Base-by-base conservation (phyloP, 30 jellyfish, hydroid and myxozoan species). In the Hydractinia echinata region DNA sequence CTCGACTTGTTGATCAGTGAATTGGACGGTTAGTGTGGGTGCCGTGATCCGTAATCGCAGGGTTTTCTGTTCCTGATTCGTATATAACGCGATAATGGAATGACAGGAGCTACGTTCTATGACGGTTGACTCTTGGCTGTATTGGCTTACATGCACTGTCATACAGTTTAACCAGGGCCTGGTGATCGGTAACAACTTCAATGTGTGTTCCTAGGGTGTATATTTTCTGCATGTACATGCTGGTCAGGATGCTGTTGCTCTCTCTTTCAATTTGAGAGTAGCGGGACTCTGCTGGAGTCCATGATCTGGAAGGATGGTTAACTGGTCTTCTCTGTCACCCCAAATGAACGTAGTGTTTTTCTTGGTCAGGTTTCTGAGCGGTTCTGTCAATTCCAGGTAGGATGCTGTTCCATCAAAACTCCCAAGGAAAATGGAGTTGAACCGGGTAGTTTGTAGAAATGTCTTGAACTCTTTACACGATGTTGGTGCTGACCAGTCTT, bases 111-210 rank as follows among this genome's bases (percentile, higher is more conserved):
- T 62, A 15, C 7, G 5, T 62, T 5, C 73, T n/a, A n/a, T n/a
- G n/a, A n/a, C n/a, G n/a, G n/a, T n/a, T n/a, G n/a, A n/a, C n/a
- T n/a, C n/a, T n/a, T n/a, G n/a, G n/a, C n/a, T n/a, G n/a, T n/a
- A n/a, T 5, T 10, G 16, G 10, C 30, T 10, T 6, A 10, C 73
- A 5, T 50, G 5, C 8, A 62, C 5, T 62, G 16, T 39, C 10
- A 15, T 62, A 7, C 50, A 50, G 7, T 62, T 62, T 6, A 7
- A 62, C 30, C 50, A 15, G 68, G 30, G 4, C 30, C 50, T 10
- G 13, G n/a, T 56, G 68, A 56, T 56, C 68, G n/a, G 68, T 56
- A 56, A 56, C 68, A 56, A 56, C n/a, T 56, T 56, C 68, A n/a
- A 56, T n/a, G n/a, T 56, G 68, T 9, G 68, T 56, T 56, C n/a